phyloP scores from a whole-genome alignment of 2,888 invertebrate species.

The Scaptomyza reducta region DNA sequence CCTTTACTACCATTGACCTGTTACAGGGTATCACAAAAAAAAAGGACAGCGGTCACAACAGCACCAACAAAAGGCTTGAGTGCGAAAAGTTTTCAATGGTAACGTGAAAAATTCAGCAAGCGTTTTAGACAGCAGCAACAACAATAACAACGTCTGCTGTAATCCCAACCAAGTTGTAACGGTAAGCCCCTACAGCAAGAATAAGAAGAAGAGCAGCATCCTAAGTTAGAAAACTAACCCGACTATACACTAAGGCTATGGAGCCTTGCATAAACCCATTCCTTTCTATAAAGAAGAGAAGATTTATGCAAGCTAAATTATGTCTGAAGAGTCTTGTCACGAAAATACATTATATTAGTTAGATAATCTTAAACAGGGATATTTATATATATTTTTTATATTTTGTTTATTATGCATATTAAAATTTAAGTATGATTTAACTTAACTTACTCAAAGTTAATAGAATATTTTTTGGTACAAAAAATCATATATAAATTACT shows the following conservation, averaged over 20 bases:
- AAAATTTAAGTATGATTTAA: too few species aligned
- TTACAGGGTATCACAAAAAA: conserved; percentile 3
- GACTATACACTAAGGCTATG: neutral
- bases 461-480: too few species aligned
- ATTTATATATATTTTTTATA: neutral
- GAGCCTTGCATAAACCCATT: too few species aligned
- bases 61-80: conserved; percentile 53
- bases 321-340: neutral
- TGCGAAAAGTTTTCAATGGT: conserved; percentile 55
- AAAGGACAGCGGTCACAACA: conserved; percentile 27
- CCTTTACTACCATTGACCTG: neutral
- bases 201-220: neutral
- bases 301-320: neutral
- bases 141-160: conserved; percentile 22
- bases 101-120: conserved; percentile 38
- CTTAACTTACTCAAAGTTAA: too few species aligned
- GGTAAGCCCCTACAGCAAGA: conserved; percentile 5
- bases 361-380: neutral
- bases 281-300: too few species aligned
- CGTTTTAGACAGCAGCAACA: conserved; percentile 49
- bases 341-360: neutral
- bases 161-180: conserved; percentile 15
- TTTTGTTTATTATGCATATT: too few species aligned
- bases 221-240: neutral
- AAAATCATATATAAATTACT: too few species aligned